A percentile compares a stretch with the other conserved stretches of the same genome.
These are phyloP conservation scores for Corella eumyota DNA, from an alignment of 23 tunicate species.

Conservation along the genomic window DNA sequence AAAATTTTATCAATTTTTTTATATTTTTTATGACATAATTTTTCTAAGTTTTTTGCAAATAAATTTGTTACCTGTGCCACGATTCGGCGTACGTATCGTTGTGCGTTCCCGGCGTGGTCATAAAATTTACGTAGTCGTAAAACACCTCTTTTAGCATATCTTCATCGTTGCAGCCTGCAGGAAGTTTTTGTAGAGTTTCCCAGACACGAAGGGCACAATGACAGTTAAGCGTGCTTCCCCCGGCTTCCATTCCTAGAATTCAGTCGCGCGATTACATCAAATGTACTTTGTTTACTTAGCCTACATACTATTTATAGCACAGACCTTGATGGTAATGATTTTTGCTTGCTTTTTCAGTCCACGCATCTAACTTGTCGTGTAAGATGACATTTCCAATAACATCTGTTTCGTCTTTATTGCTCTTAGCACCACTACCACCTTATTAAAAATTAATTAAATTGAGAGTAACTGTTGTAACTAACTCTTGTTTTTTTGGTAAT, in stretches of 20 bases:
- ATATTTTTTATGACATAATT: background rate
- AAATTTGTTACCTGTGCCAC: slow-evolving; percentile 43
- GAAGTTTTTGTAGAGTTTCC: slow-evolving; percentile 21
- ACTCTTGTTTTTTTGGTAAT: too few relatives aligned
- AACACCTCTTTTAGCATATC: slow-evolving; percentile 22
- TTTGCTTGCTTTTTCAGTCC: slow-evolving; percentile 23
- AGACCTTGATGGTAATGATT: slow-evolving; percentile 68
- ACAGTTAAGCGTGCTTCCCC: slow-evolving; percentile 56
- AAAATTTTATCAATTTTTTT: background rate
- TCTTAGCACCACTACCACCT: slow-evolving; percentile 48
- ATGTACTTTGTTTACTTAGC: background rate
- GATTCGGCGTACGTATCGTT: slow-evolving; percentile 72
- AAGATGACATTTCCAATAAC: slow-evolving; percentile 58
- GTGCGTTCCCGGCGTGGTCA: slow-evolving; percentile 64
- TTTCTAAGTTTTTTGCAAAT: background rate
- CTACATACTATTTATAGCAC: background rate
- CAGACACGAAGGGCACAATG: slow-evolving; percentile 45
- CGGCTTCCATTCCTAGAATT: slow-evolving; percentile 36
- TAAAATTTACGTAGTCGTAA: slow-evolving; percentile 39
- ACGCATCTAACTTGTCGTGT: slow-evolving; percentile 47
- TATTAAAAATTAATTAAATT: background rate
- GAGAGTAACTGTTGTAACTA: too few relatives aligned
- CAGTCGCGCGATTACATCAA: background rate
- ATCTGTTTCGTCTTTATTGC: background rate
- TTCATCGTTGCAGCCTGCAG: background rate